phyloP scores from a whole-genome alignment of 2,797 vertebrate genomes.

The Otus scops region DNA sequence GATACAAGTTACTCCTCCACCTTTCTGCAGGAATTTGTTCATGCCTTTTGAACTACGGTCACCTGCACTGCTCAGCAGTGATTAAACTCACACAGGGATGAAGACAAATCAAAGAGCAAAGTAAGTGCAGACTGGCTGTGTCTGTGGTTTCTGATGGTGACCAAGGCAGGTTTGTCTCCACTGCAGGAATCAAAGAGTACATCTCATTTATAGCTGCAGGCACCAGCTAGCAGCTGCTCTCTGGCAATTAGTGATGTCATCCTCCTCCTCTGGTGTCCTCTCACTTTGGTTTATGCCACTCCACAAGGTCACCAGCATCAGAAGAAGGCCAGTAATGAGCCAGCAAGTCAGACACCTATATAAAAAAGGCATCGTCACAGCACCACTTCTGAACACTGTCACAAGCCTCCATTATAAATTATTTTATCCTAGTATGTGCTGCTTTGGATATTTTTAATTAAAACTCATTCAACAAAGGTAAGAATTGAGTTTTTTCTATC shows the following conservation, averaged over 20 bases:
- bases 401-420: not conserved
- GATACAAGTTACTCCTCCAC: not conserved
- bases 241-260: not conserved
- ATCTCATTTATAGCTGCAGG: not conserved
- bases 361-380: not conserved
- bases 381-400: not conserved
- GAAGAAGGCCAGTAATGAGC: fast-evolving
- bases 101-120: not conserved
- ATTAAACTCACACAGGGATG: not conserved
- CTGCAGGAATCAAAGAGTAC: not conserved
- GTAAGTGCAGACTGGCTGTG: not conserved
- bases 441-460: not conserved
- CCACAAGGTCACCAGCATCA: not conserved
- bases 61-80: not conserved
- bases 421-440: not conserved
- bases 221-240: not conserved
- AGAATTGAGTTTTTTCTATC: not conserved
- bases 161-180: not conserved
- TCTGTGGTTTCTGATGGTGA: not conserved
- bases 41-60: not conserved
- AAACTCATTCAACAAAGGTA: not conserved
- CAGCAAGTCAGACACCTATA: not conserved
- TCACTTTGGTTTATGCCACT: not conserved
- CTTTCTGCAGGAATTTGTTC: not conserved
- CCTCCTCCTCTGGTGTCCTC: not conserved